Conservation (phyloP, 2,888 invertebrate species). For the Synergus laeviventris region DNA sequence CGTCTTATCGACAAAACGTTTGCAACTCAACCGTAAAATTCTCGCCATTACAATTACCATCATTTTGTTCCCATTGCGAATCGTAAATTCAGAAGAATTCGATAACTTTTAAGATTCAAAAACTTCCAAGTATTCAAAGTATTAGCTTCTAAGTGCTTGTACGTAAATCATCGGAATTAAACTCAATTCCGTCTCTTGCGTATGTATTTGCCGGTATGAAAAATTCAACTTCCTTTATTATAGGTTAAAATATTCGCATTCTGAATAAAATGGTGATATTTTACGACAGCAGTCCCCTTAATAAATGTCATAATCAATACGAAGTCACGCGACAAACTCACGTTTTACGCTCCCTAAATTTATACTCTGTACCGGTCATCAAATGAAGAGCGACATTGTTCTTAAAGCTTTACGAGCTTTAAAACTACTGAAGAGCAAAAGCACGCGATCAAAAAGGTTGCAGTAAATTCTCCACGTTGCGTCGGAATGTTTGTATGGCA, state of each 20-base stretch:
- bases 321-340: conserved; percentile 29
- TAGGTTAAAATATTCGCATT: conserved; percentile 1
- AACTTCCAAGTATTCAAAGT: not conserved
- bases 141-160: not conserved
- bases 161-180: too few relatives aligned
- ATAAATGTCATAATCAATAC: conserved; percentile 13
- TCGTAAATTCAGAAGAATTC: not conserved
- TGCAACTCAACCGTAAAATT: not conserved
- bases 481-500: not conserved
- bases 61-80: not conserved
- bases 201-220: not conserved
- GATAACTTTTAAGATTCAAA: not conserved
- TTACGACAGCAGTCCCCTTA: not conserved
- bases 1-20: conserved; percentile 17
- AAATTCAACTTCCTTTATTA: not conserved
- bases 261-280: conserved; percentile 9
- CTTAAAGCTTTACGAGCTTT: conserved; percentile 28
- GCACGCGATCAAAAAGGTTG: not conserved
- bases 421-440: not conserved
- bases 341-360: conserved; percentile 12
- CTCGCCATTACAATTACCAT: not conserved
- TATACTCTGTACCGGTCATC: not conserved
- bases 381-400: conserved; percentile 17
- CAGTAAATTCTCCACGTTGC: not conserved
- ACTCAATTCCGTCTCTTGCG: not conserved